Base-by-base conservation (phyloP, 2,113 vertebrate genomes). In the Talpa occidentalis region DNA sequence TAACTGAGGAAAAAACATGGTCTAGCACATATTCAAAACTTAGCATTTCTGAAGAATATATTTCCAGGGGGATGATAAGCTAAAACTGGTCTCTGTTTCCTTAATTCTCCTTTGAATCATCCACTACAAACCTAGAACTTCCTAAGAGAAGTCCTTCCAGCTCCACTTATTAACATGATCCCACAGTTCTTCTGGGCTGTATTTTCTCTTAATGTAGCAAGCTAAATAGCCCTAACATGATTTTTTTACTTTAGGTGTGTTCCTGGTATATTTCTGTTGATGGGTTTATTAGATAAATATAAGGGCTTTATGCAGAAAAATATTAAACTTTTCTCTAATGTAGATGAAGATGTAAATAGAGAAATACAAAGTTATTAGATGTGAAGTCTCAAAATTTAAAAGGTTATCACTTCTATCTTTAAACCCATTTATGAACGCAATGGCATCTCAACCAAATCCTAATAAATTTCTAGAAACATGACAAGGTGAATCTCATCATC, bases 351-450 rank as follows among this genome's bases (percentile, higher is more conserved):
- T 32, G 28, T 47, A 28, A 93, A 85, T 2, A 84, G 40, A 91
- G 19, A 67, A 32, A 90, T 9, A 85, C 1, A 87, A 67, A 88
- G 37, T 21, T 85, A 85, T 9, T 81, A 37, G 47, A 66, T 9
- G 3, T 32, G 67, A 94, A 94, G 77, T 70, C 74, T 85, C 67
- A 86, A 64, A 62, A 82, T n/a, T 72, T 37, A 94, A 80, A 92
- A 86, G 40, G 85, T n/a, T n/a, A 8, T 44, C 64, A 94, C 62
- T 72, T 94, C 60, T 81, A 76, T 15, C 56, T 22, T 42, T 49
- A 60, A 73, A 60, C 90, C n/a, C 37, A 77, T 35, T 69, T 92
- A 21, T 6, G 88, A 79, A 93, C 35, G 32, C 79, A 89, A 59
- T 24, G 35, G 28, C 86, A 90, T 56, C 84, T 89, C 62, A 86